Evolutionary conservation across 2,888 invertebrate species (phyloP).

Genomic region (Sialis lutaria): DNA sequence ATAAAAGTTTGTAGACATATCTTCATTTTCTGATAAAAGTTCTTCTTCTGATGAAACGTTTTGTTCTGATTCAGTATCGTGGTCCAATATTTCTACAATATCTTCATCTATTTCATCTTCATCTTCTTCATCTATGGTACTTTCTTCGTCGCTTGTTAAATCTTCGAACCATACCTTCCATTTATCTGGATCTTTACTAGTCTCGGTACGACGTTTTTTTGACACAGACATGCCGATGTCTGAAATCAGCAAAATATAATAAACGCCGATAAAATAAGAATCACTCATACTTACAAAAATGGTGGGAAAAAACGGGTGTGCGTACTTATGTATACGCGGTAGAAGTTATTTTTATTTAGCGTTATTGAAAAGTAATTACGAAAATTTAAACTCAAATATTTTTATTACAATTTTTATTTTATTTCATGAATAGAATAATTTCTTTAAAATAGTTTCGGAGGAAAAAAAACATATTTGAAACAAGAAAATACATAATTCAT

Average conservation of each 20-base stretch:
- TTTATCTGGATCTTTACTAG: conserved; percentile 5
- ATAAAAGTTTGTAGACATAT: background rate
- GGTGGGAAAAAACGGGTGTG: too few relatives aligned
- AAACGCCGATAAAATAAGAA: too few relatives aligned
- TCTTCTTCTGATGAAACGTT: background rate
- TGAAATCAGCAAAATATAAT: background rate
- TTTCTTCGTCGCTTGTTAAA: conserved; percentile 6
- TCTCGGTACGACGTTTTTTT: conserved; percentile 5
- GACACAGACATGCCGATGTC: conserved; percentile 2
- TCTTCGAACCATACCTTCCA: conserved; percentile 7
- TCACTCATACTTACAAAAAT: too few relatives aligned
- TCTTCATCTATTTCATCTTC: conserved; percentile 5
- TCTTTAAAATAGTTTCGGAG: too few relatives aligned
- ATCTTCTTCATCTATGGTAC: conserved; percentile 6
- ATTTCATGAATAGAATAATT: too few relatives aligned
- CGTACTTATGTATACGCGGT: too few relatives aligned
- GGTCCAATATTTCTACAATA: background rate
- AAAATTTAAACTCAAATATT: too few relatives aligned
- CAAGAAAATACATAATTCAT: too few relatives aligned
- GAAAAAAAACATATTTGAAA: too few relatives aligned
- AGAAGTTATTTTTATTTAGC: too few relatives aligned
- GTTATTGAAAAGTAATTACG: too few relatives aligned
- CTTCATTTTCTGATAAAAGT: background rate
- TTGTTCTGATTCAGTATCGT: background rate
- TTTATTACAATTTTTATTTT: too few relatives aligned